Conservation (phyloP, 1,140 invertebrate species). For the Micrasema minimum region DNA sequence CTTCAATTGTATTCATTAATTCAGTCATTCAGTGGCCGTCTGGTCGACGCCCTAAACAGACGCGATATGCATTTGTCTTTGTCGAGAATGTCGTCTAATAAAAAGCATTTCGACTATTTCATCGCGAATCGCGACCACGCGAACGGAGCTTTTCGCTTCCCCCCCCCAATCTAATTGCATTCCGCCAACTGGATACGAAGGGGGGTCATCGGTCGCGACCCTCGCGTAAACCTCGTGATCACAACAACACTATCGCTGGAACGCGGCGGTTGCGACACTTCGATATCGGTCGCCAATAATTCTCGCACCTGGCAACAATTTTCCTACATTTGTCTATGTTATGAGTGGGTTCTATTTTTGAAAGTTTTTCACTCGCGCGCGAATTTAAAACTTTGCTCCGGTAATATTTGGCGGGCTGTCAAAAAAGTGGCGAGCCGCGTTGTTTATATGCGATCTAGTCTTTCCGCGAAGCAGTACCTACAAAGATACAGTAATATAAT, state of each 20-base stretch:
- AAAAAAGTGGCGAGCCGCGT: constrained; percentile 29
- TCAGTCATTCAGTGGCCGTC: constrained; percentile 35
- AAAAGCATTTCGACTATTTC: constrained; percentile 21
- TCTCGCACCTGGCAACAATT: constrained; percentile 27
- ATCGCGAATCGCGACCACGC: constrained; percentile 24
- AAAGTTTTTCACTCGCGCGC: constrained; percentile 27
- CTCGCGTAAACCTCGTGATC: constrained; percentile 19
- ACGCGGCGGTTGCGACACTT: constrained; percentile 2
- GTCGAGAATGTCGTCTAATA: background rate
- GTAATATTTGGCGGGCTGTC: constrained; percentile 34
- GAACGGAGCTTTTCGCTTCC: background rate
- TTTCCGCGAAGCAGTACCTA: background rate
- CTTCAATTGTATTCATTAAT: constrained; percentile 35
- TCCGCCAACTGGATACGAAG: constrained; percentile 18
- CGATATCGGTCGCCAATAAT: constrained; percentile 13
- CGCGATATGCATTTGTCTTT: constrained; percentile 21
- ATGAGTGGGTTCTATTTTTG: constrained; percentile 33
- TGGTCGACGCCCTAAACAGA: constrained; percentile 38
- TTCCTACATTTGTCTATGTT: background rate
- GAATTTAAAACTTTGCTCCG: constrained; percentile 17
- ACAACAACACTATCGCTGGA: constrained; percentile 2
- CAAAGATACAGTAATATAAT: background rate
- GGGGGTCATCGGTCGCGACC: constrained; percentile 37
- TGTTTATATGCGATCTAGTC: constrained; percentile 12
- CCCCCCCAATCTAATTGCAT: constrained; percentile 22